Conservation (phyloP, 2,888 invertebrate species). For the Eumerus sabulonum region DNA sequence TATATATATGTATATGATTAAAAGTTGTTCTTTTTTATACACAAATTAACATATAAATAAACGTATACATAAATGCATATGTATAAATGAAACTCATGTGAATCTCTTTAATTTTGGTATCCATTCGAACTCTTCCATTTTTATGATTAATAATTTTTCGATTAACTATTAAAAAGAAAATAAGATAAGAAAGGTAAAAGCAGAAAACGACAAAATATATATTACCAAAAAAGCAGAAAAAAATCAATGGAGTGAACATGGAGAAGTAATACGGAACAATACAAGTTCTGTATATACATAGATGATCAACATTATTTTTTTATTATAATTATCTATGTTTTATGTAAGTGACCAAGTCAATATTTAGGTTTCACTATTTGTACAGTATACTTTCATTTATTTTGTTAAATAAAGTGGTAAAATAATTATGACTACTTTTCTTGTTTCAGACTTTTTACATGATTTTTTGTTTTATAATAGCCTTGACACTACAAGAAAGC, state of each 20-base stretch:
- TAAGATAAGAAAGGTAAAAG: neutral
- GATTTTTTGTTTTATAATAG: too few relatives aligned
- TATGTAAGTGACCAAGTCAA: slow-evolving; percentile 63
- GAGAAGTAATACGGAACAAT: slow-evolving; percentile 15
- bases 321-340: slow-evolving; percentile 46
- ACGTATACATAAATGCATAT: slow-evolving; percentile 17
- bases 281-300: slow-evolving; percentile 22
- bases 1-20: too few relatives aligned
- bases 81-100: slow-evolving; percentile 11
- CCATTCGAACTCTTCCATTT: slow-evolving; percentile 28
- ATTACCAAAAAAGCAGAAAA: too few relatives aligned
- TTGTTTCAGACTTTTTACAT: slow-evolving; percentile 5
- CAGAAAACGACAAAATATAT: too few relatives aligned
- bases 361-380: slow-evolving; percentile 65
- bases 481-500: too few relatives aligned
- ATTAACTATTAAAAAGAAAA: slow-evolving; percentile 12
- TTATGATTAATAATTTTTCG: slow-evolving; percentile 23
- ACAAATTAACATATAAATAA: slow-evolving; percentile 23
- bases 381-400: slow-evolving; percentile 63
- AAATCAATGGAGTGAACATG: slow-evolving; percentile 11
- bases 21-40: slow-evolving; percentile 49
- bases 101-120: slow-evolving; percentile 51
- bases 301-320: slow-evolving; percentile 46
- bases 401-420: slow-evolving; percentile 62
- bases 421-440: slow-evolving; percentile 37